phyloP scores from a whole-genome alignment of 2,888 invertebrate genomes.

The Frankliniella intonsa region DNA sequence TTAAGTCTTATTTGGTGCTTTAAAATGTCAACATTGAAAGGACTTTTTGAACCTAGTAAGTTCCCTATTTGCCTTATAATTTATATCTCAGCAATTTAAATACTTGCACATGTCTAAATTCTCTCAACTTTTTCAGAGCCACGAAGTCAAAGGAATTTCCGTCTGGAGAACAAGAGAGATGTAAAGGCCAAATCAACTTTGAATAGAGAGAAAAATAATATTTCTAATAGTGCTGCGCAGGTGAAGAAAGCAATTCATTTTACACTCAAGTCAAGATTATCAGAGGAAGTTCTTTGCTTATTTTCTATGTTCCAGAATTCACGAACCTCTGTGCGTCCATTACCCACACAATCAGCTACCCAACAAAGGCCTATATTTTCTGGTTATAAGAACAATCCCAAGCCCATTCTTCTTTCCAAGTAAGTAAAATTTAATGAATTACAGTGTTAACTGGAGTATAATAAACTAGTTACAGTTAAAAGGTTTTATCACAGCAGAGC shows the following conservation, averaged over 20 bases:
- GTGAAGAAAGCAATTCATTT: not conserved
- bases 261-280: not conserved
- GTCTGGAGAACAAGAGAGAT: not conserved
- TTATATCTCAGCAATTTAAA: not conserved
- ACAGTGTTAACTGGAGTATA: not conserved
- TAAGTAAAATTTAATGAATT: not conserved
- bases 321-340: not conserved
- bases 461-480: not conserved
- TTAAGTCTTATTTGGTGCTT: not conserved
- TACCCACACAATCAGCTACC: not conserved
- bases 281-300: not conserved
- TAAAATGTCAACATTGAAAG: not conserved
- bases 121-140: not conserved
- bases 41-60: slow-evolving; percentile 4
- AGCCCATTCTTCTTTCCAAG: not conserved
- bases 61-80: not conserved
- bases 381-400: not conserved
- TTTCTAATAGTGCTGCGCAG: not conserved
- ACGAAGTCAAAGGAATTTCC: not conserved
- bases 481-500: not conserved
- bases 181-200: not conserved
- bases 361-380: not conserved
- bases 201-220: not conserved
- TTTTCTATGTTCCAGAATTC: not conserved
- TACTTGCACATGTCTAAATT: not conserved